Base-by-base conservation (phyloP, 1,140 invertebrate species). In the Pantala flavescens region DNA sequence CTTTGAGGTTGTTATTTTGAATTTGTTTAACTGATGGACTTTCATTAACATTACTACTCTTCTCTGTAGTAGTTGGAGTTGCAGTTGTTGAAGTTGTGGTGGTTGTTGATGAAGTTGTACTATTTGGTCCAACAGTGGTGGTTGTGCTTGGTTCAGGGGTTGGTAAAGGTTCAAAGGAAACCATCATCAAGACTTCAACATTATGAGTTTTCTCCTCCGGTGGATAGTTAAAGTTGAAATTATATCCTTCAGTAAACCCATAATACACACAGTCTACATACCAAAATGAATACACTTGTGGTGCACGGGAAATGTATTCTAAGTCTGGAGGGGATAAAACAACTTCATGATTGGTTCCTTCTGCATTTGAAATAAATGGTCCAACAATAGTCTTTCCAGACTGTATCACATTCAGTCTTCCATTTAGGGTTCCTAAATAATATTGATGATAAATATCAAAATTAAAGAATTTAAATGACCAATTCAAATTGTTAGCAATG, bases 211-310 rank as follows among this genome's bases (percentile, higher is more conserved):
- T 78, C 79, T 88, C 87, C 19, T 87, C 80, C 76, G 84, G 82
- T 0, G 85, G 84, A 79, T 91, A 93, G 78, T 88, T 89, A 75
- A 87, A 87, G 73, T 81, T 79, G 76, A 90, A 88, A 24, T 83
- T 81, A 42, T 87, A 85, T 80, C 89, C 85, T 72, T 82, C 83
- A 0, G 88, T 88, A 75, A 86, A 81, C 55, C 90, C 91, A 75
- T 90, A 86, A 81, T 89, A 90, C 77, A 85, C 83, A 78, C 91
- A 93, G 79, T 93, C 88, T 70, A 92, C 84, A 79, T 92, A 93
- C 92, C 92, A 93, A 80, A 88, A 91, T 12, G 89, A 89, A 23
- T 85, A 81, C 19, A 91, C 82, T 24, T 84, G 84, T 11, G 88
- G 89, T 0, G 90, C 86, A 23, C 84, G 81, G 16, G 82, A 84